Percentiles rank a stretch among this genome's conserved stretches.
phyloP scores from a whole-genome alignment of 2,113 vertebrate species.

The Cnemophilus loriae region DNA sequence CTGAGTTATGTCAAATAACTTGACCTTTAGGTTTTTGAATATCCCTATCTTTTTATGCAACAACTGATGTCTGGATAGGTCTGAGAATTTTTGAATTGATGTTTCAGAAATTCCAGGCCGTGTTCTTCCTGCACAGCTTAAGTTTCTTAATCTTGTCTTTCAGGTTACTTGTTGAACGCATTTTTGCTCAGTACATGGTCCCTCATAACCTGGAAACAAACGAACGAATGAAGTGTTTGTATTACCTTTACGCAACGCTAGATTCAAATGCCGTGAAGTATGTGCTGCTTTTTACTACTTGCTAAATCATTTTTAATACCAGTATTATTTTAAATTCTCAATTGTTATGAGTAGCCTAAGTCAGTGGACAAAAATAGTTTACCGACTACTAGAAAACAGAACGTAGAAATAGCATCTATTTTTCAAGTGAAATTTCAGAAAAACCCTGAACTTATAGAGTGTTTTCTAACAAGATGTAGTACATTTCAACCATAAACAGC shows the following conservation, averaged over 20 bases:
- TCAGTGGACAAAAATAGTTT: not conserved
- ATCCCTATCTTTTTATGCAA: not conserved
- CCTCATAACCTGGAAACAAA: constrained; percentile 94
- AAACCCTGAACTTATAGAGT: not conserved
- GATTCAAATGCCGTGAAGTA: constrained; percentile 97
- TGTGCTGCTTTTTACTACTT: constrained; percentile 27
- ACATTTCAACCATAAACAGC: not conserved
- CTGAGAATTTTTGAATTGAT: not conserved
- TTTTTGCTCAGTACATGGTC: constrained; percentile 97
- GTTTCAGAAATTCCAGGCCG: not conserved
- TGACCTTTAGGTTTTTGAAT: not conserved
- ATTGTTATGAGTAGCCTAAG: not conserved
- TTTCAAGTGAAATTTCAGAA: not conserved
- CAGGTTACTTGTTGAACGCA: constrained; percentile 93
- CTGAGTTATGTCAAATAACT: not conserved
- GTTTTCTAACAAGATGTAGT: not conserved
- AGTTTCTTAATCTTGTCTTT: not conserved
- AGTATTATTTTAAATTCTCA: not conserved
- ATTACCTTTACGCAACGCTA: constrained; percentile 94
- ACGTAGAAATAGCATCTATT: not conserved
- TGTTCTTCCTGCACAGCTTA: not conserved
- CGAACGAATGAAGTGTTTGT: constrained; percentile 96
- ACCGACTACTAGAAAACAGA: not conserved
- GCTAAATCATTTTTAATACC: not conserved
- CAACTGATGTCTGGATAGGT: not conserved